Evolutionary conservation across 2,888 invertebrate species (phyloP).

Genomic region (Drosophila subquinaria): DNA sequence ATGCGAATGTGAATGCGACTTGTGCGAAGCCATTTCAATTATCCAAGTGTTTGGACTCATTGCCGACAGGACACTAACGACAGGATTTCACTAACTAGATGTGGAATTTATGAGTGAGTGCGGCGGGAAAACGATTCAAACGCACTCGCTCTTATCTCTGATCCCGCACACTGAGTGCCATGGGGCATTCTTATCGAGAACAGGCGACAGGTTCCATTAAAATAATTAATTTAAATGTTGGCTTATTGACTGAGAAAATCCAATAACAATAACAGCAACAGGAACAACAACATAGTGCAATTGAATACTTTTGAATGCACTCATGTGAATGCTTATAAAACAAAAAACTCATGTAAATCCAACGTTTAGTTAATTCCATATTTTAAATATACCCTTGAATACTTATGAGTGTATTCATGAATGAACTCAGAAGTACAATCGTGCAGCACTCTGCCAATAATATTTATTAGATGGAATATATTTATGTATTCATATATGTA

Average conservation of each 20-base stretch:
- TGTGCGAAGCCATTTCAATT: constrained; percentile 67
- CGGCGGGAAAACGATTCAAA: constrained; percentile 21
- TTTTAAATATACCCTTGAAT: constrained; percentile 1
- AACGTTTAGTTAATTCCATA: not conserved
- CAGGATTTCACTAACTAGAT: constrained; percentile 42
- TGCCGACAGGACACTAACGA: constrained; percentile 54
- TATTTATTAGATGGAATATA: too few species aligned
- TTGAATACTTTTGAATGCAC: not conserved
- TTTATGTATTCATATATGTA: too few species aligned
- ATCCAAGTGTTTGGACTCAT: constrained; percentile 72
- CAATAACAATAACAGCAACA: constrained; percentile 6
- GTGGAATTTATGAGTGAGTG: constrained; percentile 1
- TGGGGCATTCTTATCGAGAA: constrained; percentile 30
- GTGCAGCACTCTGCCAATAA: not conserved
- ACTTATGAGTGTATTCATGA: not conserved
- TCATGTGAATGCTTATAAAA: not conserved
- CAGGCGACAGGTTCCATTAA: constrained; percentile 45
- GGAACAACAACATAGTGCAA: not conserved
- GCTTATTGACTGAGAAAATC: constrained; percentile 11
- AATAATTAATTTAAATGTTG: constrained; percentile 46
- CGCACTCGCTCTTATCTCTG: constrained; percentile 45
- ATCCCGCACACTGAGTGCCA: constrained; percentile 14
- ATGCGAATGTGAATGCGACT: constrained; percentile 30
- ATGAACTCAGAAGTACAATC: not conserved
- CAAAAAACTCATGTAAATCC: too few species aligned